Percentiles rank a stretch among this genome's conserved stretches.
These are phyloP conservation scores for Rhimphoctona megacephalus DNA, from an alignment of 2,888 invertebrate genomes.

Conservation along the genomic window DNA sequence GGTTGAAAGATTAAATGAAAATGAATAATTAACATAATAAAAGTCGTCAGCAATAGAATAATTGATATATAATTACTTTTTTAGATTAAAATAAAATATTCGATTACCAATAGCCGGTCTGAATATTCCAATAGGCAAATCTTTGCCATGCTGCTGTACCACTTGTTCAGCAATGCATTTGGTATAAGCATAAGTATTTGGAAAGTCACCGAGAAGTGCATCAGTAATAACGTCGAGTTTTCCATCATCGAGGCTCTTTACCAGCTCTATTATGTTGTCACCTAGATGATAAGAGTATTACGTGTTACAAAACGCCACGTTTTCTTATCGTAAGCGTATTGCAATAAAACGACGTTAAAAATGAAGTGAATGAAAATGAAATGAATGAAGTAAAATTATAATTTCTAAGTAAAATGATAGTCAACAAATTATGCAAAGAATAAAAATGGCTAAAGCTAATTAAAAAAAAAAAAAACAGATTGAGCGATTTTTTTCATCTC, in stretches of 20 bases:
- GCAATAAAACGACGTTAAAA: neutral
- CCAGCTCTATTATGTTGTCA: constrained; percentile 81
- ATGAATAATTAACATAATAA: neutral
- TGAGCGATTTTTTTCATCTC: neutral
- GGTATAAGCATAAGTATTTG: constrained; percentile 91
- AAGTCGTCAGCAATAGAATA: neutral
- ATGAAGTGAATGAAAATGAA: neutral
- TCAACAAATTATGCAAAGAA: neutral
- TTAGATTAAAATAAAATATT: constrained; percentile 30
- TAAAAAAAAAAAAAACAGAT: neutral
- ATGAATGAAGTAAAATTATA: neutral
- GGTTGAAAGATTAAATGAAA: neutral
- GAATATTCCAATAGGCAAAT: constrained; percentile 88
- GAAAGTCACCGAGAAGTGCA: constrained; percentile 85
- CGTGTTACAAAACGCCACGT: constrained; percentile 5
- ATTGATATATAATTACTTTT: neutral
- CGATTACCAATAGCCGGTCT: constrained; percentile 90
- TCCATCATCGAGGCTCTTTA: constrained; percentile 81
- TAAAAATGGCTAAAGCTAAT: neutral
- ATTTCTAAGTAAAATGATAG: neutral
- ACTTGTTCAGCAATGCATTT: constrained; percentile 90
- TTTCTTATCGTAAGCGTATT: neutral
- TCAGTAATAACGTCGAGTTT: constrained; percentile 80
- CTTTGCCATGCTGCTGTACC: constrained; percentile 86
- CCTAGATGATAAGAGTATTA: constrained; percentile 72